A percentile compares a stretch with the other conserved stretches of the same genome.
phyloP scores from a whole-genome alignment of 2,113 vertebrate genomes.

The Paramisgurnus dabryanus region DNA sequence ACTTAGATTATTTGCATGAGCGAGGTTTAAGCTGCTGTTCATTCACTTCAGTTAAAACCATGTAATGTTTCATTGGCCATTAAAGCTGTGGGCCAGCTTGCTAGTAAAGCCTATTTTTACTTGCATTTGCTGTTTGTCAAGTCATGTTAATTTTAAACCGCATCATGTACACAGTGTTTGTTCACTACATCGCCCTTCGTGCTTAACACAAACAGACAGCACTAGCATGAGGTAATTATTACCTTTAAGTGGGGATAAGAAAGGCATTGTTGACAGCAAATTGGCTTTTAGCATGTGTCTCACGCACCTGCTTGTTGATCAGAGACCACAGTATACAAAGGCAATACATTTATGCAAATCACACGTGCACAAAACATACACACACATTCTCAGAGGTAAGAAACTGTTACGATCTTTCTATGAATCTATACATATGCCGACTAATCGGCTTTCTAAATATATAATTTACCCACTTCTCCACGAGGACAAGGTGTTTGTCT shows the following conservation, averaged over 20 bases:
- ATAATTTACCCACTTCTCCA: slow-evolving; percentile 47
- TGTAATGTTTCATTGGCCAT: too few relatives aligned
- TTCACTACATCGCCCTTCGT: slow-evolving; percentile 29
- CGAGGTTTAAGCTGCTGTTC: too few relatives aligned
- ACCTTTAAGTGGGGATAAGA: slow-evolving; percentile 70
- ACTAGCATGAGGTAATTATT: slow-evolving; percentile 65
- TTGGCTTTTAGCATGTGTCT: slow-evolving; percentile 62
- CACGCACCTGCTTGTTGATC: slow-evolving; percentile 64
- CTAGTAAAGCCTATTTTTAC: not conserved
- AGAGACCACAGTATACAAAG: slow-evolving; percentile 59
- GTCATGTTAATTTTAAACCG: slow-evolving; percentile 7
- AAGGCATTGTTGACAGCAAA: slow-evolving; percentile 70
- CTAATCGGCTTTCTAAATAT: slow-evolving; percentile 67
- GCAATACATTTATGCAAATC: slow-evolving; percentile 7
- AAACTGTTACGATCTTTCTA: not conserved
- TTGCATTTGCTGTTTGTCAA: not conserved
- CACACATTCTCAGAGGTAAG: slow-evolving; percentile 3
- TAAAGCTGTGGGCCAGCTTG: not conserved
- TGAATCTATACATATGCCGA: slow-evolving; percentile 48
- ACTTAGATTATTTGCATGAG: not conserved
- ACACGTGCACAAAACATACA: slow-evolving; percentile 20
- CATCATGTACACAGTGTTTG: slow-evolving; percentile 21
- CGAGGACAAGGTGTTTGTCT: slow-evolving; percentile 57
- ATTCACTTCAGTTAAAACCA: too few relatives aligned
- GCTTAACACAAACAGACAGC: slow-evolving; percentile 54